Conservation (phyloP, 2,888 invertebrate genomes). For the Alviniconcha strummeri region DNA sequence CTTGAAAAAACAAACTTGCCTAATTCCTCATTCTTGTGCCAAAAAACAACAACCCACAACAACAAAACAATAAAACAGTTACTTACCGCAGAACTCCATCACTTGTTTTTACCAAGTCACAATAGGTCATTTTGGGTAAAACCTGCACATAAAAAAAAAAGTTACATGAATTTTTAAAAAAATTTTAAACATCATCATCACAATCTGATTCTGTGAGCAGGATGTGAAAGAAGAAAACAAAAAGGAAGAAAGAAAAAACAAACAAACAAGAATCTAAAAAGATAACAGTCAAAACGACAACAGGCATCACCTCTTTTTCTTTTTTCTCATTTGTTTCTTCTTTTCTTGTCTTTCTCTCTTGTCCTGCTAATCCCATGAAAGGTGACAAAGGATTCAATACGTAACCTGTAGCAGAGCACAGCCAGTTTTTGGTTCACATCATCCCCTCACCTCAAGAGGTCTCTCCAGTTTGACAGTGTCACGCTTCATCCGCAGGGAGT, state of each 20-base stretch:
- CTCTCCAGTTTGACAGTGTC: conserved; percentile 35
- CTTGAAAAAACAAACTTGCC: too few relatives aligned
- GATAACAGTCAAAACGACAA: conserved; percentile 28
- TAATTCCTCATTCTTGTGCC: too few relatives aligned
- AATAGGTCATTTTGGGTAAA: conserved; percentile 28
- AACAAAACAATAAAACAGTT: neutral
- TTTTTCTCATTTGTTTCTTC: too few relatives aligned
- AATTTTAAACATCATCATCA: neutral
- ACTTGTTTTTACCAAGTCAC: conserved; percentile 29
- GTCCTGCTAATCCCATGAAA: too few relatives aligned
- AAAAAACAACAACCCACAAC: neutral
- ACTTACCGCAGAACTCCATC: conserved; percentile 33
- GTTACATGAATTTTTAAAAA: neutral
- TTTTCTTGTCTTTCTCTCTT: too few relatives aligned
- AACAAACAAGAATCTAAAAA: conserved; percentile 9
- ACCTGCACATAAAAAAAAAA: conserved; percentile 2
- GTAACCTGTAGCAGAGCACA: neutral
- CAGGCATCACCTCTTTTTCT: too few relatives aligned
- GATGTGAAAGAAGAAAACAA: neutral
- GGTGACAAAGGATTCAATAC: too few relatives aligned
- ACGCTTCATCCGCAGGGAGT: conserved; percentile 22
- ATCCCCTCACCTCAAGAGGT: conserved; percentile 22
- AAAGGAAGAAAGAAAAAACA: neutral
- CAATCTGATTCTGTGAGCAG: neutral
- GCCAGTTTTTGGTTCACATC: neutral